Evolutionary conservation across 2,888 invertebrate genomes (phyloP).

Genomic region (Erebia epiphron): DNA sequence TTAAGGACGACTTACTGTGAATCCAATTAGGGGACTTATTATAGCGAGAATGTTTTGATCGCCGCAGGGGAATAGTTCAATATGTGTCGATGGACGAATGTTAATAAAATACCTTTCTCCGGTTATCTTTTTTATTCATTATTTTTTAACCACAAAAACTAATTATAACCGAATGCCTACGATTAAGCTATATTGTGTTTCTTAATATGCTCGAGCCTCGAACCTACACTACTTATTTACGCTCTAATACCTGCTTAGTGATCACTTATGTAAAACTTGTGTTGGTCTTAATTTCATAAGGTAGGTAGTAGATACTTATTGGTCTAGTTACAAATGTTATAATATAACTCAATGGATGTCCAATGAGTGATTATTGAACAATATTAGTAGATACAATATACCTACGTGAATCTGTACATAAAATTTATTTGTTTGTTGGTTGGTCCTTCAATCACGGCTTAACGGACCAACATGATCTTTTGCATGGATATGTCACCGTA

Average conservation of each 20-base stretch:
- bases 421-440: no score
- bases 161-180: not conserved
- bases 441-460: no score
- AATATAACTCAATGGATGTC: slow-evolving; percentile 25
- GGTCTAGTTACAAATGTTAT: slow-evolving; percentile 29
- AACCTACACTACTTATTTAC: slow-evolving; percentile 26
- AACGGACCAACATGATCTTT: no score
- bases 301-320: not conserved
- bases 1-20: not conserved
- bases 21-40: not conserved
- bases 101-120: no score
- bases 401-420: slow-evolving; percentile 1
- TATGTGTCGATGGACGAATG: not conserved
- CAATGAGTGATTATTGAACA: not conserved
- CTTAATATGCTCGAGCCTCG: not conserved
- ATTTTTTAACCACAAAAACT: not conserved
- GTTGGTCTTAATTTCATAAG: slow-evolving; percentile 32
- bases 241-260: slow-evolving; percentile 36
- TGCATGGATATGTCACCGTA: no score
- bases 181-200: not conserved
- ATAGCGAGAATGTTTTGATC: not conserved
- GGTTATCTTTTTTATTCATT: not conserved
- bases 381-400: not conserved
- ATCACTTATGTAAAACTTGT: slow-evolving; percentile 35
- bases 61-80: not conserved